A percentile compares a stretch with the other conserved stretches of the same genome.
These are phyloP conservation scores for Lepidotrigona ventralis DNA, from an alignment of 1,140 invertebrate species.

Conservation along the genomic window DNA sequence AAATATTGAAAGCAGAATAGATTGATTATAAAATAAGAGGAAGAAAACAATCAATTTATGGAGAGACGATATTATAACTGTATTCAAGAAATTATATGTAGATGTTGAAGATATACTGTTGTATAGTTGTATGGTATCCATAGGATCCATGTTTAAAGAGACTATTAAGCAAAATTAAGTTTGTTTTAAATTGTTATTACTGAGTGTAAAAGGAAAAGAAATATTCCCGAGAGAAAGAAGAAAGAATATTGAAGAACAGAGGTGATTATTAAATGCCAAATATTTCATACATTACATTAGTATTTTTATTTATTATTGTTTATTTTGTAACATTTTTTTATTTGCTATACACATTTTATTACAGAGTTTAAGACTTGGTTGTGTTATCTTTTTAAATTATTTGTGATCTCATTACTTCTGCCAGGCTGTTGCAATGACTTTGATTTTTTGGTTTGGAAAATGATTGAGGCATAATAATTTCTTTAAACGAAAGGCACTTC, in stretches of 20 bases:
- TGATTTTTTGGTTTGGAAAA: too few species aligned
- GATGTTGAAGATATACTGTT: slow-evolving; percentile 13
- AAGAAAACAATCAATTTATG: not conserved
- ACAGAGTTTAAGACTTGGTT: not conserved
- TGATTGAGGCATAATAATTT: not conserved
- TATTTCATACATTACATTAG: not conserved
- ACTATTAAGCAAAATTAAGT: not conserved
- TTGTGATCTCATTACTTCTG: not conserved
- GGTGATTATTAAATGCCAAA: slow-evolving; percentile 11
- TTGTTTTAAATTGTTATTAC: slow-evolving; percentile 27
- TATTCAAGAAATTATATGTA: slow-evolving; percentile 25
- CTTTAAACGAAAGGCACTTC: not conserved
- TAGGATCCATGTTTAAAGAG: slow-evolving; percentile 29
- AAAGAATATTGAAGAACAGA: not conserved
- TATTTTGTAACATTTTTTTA: not conserved
- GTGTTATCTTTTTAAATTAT: not conserved
- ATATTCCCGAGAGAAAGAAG: not conserved
- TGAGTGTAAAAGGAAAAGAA: not conserved
- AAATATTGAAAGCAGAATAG: not conserved
- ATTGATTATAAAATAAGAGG: not conserved
- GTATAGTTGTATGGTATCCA: slow-evolving; percentile 19
- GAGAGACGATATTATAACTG: not conserved
- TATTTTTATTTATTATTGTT: not conserved
- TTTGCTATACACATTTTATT: not conserved
- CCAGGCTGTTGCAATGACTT: not conserved